phyloP scores from a whole-genome alignment of 2,113 vertebrate species.

The Cygnus buccinator region DNA sequence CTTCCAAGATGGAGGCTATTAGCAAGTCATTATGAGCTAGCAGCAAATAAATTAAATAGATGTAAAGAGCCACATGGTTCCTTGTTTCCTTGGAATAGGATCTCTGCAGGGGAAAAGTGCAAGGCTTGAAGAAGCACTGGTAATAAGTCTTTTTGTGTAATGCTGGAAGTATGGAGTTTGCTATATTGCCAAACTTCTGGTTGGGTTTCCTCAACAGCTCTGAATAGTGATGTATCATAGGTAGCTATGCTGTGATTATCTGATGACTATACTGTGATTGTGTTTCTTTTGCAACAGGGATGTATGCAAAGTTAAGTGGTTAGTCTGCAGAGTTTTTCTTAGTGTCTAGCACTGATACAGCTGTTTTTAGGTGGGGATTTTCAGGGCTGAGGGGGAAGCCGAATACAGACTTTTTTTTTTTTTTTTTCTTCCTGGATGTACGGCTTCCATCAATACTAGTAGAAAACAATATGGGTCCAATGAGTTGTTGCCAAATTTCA shows the following conservation, averaged over 20 bases:
- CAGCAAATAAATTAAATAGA: not conserved
- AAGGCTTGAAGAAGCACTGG: not conserved
- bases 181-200: not conserved
- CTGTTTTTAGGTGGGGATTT: not conserved
- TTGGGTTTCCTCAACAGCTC: not conserved
- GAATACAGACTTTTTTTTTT: not conserved
- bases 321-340: rapidly evolving
- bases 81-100: not conserved
- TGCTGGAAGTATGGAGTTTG: not conserved
- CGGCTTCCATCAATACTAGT: not conserved
- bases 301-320: not conserved
- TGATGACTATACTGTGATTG: not conserved
- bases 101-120: not conserved
- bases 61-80: not conserved
- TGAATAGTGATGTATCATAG: not conserved
- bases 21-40: not conserved
- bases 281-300: not conserved
- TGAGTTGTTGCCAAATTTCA: not conserved
- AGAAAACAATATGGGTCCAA: not conserved
- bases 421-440: rapidly evolving
- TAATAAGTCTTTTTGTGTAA: not conserved
- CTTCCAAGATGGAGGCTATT: not conserved
- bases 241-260: rapidly evolving
- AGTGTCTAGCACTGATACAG: not conserved
- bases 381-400: not conserved